phyloP scores from a whole-genome alignment of 2,113 vertebrate genomes.

The Caretta caretta region DNA sequence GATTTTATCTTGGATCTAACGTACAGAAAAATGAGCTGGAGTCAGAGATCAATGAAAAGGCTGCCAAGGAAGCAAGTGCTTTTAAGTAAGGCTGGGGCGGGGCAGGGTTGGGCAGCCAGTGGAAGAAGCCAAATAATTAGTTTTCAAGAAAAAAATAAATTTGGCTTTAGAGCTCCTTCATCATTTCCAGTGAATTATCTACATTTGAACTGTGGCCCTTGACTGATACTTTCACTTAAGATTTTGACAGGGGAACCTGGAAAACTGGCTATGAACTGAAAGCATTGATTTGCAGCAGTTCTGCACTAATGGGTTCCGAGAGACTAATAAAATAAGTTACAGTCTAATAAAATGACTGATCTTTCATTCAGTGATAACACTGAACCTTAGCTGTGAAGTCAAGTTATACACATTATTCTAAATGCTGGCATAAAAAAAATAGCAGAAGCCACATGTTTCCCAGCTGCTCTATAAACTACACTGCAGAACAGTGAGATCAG shows the following conservation, averaged over 20 bases:
- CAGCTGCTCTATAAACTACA: neutral
- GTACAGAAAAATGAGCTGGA: neutral
- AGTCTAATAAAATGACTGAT: constrained; percentile 64
- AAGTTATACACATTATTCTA: constrained; percentile 53
- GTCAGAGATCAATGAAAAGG: neutral
- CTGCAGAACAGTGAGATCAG: neutral
- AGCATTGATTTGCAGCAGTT: constrained; percentile 54
- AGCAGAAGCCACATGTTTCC: neutral
- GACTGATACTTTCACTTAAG: constrained; percentile 35
- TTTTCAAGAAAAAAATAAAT: neutral
- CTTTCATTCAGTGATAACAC: constrained; percentile 45
- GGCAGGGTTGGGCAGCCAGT: neutral
- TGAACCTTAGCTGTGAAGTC: constrained; percentile 47
- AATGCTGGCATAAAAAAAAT: constrained; percentile 5
- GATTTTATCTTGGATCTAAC: neutral
- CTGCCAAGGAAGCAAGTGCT: neutral
- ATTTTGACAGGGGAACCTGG: constrained; percentile 31
- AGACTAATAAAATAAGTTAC: constrained; percentile 68
- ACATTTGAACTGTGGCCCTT: neutral
- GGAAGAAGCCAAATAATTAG: neutral
- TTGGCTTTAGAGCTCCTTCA: neutral
- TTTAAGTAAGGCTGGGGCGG: neutral
- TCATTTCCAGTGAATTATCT: neutral
- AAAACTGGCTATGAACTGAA: neutral
- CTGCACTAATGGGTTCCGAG: constrained; percentile 49